Percentiles rank a stretch among this genome's conserved stretches.
Conservation (phyloP, 2,888 invertebrate species). For the Micoletzkya japonica region DNA sequence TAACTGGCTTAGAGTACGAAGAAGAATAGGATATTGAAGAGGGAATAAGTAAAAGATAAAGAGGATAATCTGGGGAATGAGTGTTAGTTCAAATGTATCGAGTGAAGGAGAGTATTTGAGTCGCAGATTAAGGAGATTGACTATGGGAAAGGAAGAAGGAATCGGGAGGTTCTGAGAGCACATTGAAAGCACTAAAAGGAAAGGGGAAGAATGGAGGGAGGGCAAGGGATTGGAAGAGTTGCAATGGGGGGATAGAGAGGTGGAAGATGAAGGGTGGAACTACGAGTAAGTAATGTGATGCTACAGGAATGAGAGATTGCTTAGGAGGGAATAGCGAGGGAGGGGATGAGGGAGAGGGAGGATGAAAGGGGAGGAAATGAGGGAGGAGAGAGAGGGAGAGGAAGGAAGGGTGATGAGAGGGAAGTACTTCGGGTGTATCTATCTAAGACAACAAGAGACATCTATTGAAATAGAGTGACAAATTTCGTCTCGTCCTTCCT, state of each 20-base stretch:
- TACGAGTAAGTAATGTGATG: too few relatives aligned
- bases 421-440: neutral
- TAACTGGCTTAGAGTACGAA: too few relatives aligned
- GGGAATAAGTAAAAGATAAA: too few relatives aligned
- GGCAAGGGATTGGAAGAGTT: neutral
- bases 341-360: too few relatives aligned
- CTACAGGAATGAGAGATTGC: neutral
- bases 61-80: too few relatives aligned
- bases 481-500: neutral
- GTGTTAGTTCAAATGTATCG: neutral
- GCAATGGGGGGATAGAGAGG: neutral
- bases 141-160: too few relatives aligned
- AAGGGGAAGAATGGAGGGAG: neutral
- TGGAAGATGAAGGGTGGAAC: neutral
- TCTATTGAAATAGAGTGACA: too few relatives aligned
- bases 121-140: too few relatives aligned
- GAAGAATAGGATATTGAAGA: neutral
- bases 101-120: neutral
- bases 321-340: conserved; percentile 1
- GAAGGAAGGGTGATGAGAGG: too few relatives aligned
- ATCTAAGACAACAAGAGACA: too few relatives aligned
- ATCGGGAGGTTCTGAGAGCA: neutral
- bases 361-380: neutral
- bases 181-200: neutral
- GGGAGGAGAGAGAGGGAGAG: too few relatives aligned